phyloP scores from a whole-genome alignment of 1,140 invertebrate genomes.

The Andrena cerasifolii region DNA sequence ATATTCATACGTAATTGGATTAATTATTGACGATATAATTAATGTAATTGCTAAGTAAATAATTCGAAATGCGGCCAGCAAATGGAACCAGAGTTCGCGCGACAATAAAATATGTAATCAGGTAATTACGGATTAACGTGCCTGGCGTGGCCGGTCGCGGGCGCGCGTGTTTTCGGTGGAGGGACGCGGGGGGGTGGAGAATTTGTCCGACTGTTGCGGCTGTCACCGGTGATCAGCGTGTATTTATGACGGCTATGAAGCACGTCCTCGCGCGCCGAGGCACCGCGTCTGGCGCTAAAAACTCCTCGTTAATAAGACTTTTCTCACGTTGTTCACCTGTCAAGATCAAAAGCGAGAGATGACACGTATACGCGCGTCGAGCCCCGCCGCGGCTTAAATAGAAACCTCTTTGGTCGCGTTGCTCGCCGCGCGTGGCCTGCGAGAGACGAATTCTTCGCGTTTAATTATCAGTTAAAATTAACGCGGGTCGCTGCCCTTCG shows the following conservation, averaged over 20 bases:
- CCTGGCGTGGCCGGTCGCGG: not conserved
- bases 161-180: not conserved
- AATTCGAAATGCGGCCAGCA: constrained; percentile 10
- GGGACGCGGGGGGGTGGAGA: not conserved
- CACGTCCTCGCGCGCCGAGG: not conserved
- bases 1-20: constrained; percentile 32
- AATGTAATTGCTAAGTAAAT: constrained; percentile 45
- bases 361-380: constrained; percentile 29
- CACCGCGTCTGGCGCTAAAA: not conserved
- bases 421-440: not conserved
- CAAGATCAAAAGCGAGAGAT: constrained; percentile 37
- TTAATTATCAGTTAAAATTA: constrained; percentile 38
- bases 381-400: constrained; percentile 16
- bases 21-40: constrained; percentile 48
- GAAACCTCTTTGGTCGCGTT: not conserved
- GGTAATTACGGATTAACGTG: constrained; percentile 37
- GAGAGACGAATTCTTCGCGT: constrained; percentile 21
- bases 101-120: constrained; percentile 37
- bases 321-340: constrained; percentile 62
- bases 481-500: not conserved
- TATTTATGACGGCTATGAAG: constrained; percentile 18
- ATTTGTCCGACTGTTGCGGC: constrained; percentile 24
- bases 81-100: not conserved
- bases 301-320: constrained; percentile 60
- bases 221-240: constrained; percentile 18